Base-by-base conservation (phyloP, 2,797 vertebrate species). In the Otolemur crassicaudatus region DNA sequence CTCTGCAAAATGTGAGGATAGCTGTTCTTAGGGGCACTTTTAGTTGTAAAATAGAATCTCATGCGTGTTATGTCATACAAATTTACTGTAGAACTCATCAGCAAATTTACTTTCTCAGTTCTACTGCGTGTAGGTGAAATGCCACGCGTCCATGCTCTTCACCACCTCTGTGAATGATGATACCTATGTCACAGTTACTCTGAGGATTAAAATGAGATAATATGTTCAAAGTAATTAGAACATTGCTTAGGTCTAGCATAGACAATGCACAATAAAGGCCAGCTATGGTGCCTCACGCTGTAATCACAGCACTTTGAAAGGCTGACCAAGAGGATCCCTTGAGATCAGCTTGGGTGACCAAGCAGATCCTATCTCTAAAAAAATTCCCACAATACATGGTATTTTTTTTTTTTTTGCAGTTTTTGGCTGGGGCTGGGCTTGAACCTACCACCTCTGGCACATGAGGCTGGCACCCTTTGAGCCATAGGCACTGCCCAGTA, bases 141-240 rank as follows among this genome's bases (percentile, higher is more conserved):
- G 9, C 56, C 11, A 7, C 16, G 27, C 8, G 37, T 84, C 5
- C 6, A 31, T 83, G 8, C 20, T 83, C 19, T 94, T 81, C 88
- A 80, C 37, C 40, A 81, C 17, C 61, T 13, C 9, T 63, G 11
- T 6, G 73, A 61, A 49, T 69, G 29, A 70, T 83, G 40, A 56
- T 65, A 22, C 58, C 34, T 29, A 31, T 49, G n/a, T 29, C 67
- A 31, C 22, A 81, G 5, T 87, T 93, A 70, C 63, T 90, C 29
- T 83, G 81, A 81, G 12, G 22, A 40, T 69, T 89, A 67, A 94
- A 96, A 85, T 88, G 27, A 83, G 56, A 70, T 53, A 80, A 77
- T 90, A 12, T 31, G 29, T 90, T 94, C 90, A 76, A 92, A 85
- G 22, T 76, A 93, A 85, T 94, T 73, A 65, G 23, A 8, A 40